Conservation (phyloP, 2,888 invertebrate genomes). For the Thereva nobilitata region DNA sequence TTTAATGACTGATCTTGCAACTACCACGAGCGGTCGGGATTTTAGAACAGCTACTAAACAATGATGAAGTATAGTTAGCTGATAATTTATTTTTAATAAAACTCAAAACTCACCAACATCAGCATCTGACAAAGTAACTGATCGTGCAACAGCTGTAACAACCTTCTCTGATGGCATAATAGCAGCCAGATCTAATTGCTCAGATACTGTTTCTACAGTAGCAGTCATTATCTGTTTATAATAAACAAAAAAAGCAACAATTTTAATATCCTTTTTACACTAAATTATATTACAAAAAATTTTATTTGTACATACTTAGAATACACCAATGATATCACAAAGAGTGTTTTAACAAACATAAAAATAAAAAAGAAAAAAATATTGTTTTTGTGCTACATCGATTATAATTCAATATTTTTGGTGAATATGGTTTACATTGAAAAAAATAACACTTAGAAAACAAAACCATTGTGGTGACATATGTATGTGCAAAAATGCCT, state of each 20-base stretch:
- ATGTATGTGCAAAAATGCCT: too few relatives aligned
- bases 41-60: too few relatives aligned
- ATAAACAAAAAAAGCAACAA: slow-evolving; percentile 50
- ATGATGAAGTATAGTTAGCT: too few relatives aligned
- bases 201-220: slow-evolving; percentile 91
- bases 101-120: slow-evolving; percentile 72
- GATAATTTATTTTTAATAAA: too few relatives aligned
- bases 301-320: slow-evolving; percentile 10
- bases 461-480: neutral
- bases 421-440: slow-evolving; percentile 20
- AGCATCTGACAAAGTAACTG: slow-evolving; percentile 84
- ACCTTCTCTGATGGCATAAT: slow-evolving; percentile 78
- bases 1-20: too few relatives aligned
- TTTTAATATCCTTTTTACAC: slow-evolving; percentile 15
- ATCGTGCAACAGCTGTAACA: slow-evolving; percentile 80
- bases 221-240: slow-evolving; percentile 84
- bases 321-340: slow-evolving; percentile 23
- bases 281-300: neutral
- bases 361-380: neutral
- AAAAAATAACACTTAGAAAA: slow-evolving; percentile 1
- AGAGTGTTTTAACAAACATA: slow-evolving; percentile 9
- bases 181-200: slow-evolving; percentile 86
- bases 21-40: too few relatives aligned
- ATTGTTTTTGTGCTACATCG: slow-evolving; percentile 20
- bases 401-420: slow-evolving; percentile 9